Evolutionary conservation across 1,140 invertebrate genomes (phyloP), one percentile per base, ranked within the genome.

Genomic region (Parapsyche elsis): DNA sequence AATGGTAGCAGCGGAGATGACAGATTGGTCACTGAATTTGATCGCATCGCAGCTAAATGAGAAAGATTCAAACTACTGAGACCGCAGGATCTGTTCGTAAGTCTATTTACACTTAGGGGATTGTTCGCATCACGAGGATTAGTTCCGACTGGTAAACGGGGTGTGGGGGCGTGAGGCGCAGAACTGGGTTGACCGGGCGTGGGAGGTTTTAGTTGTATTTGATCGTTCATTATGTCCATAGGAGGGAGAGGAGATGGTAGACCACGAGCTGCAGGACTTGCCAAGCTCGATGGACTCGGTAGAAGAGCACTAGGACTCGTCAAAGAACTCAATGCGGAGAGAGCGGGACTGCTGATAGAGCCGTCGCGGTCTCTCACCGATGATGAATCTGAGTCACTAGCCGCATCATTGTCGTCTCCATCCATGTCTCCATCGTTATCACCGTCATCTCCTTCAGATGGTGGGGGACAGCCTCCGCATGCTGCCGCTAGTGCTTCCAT

Each of bases 121-220:
- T 97, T 97, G 88, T 97, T 97, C 78, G 95, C 94, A 89, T 96
- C 95, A 84, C 95, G 92, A 10, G 95, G 95, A 88, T 97, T 96
- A 9, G 95, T 95, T 75, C 95, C 95, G 46, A 97, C 95, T 19
- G 95, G 95, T 86, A 95, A 92, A 53, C 94, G 90, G 7, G 91
- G 91, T 19, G 88, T 89, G 45, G 89, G 89, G 49, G 85, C 87
- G 74, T 82, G 85, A 82, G 85, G 85, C 16, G 87, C 84, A 77
- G 80, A 82, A 45, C 87, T 81, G 14, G 86, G 85, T 53, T 87
- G 86, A 45, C 86, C 86, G 45, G 88, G 87, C 81, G 89, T 87
- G 57, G 89, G 88, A 7, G 89, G 88, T 64, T 89, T 90, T 78
- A 89, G 2, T 19, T 71, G 30, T 30, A 80, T 45, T 9, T 19